Percentiles rank a stretch among this genome's conserved stretches.
Conservation (phyloP, 2,888 invertebrate genomes). For the Drosophila gaucha region DNA sequence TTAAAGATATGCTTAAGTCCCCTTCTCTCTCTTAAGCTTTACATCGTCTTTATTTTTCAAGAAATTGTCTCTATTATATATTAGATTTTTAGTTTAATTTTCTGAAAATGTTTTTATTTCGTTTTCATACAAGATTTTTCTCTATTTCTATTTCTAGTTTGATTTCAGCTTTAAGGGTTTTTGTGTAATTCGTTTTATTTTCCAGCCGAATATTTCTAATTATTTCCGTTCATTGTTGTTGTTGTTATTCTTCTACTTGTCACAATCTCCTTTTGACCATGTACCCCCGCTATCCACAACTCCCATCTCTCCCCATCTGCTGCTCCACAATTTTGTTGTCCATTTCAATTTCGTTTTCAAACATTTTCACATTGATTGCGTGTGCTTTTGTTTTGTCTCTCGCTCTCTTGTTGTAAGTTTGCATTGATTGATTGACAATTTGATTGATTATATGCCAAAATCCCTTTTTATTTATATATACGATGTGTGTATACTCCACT, state of each 20-base stretch:
- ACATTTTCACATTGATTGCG: conserved; percentile 58
- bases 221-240: conserved; percentile 64
- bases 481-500: neutral
- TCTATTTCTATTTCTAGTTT: neutral
- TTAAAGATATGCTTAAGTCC: too few species aligned
- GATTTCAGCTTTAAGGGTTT: too few species aligned
- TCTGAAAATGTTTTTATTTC: neutral
- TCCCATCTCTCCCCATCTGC: too few species aligned
- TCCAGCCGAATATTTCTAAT: conserved; percentile 39
- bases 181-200: conserved; percentile 8
- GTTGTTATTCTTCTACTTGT: conserved; percentile 30
- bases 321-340: conserved; percentile 58
- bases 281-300: neutral
- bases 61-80: neutral
- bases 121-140: neutral
- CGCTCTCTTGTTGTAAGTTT: conserved; percentile 34
- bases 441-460: conserved; percentile 75
- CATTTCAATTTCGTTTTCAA: conserved; percentile 69
- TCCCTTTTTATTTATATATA: conserved; percentile 27
- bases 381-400: conserved; percentile 43
- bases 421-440: conserved; percentile 77
- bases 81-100: neutral
- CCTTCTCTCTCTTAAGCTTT: too few species aligned
- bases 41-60: too few species aligned
- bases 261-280: conserved; percentile 2